Conservation (phyloP, 2,888 invertebrate genomes). For the Arge pagana region DNA sequence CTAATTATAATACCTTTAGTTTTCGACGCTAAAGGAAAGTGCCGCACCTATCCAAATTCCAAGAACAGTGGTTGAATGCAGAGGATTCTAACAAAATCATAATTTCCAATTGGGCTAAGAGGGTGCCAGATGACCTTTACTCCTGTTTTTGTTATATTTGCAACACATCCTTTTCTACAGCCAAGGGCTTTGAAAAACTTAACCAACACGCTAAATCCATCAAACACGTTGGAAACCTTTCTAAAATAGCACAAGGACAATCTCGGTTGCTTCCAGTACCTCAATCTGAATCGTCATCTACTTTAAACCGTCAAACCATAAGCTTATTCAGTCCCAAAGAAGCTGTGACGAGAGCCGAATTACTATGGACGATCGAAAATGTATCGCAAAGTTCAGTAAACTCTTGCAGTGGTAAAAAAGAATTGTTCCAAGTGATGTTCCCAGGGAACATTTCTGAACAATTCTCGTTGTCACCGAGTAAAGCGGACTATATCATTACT, state of each 20-base stretch:
- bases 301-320: constrained; percentile 3
- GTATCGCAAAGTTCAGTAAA: constrained; percentile 14
- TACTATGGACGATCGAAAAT: constrained; percentile 17
- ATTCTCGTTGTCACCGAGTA: constrained; percentile 15
- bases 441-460: constrained; percentile 16
- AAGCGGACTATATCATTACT: constrained; percentile 21
- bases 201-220: constrained; percentile 20
- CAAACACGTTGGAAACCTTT: constrained; percentile 13
- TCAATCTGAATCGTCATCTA: constrained; percentile 15
- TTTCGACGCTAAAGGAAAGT: no score
- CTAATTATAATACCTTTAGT: neutral
- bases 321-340: constrained; percentile 21
- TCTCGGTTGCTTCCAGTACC: constrained; percentile 14
- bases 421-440: constrained; percentile 6
- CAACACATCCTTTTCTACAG: constrained; percentile 21
- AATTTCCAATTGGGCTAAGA: constrained; percentile 14
- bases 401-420: constrained; percentile 18
- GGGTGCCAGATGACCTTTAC: constrained; percentile 17
- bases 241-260: constrained; percentile 12
- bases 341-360: constrained; percentile 20
- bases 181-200: constrained; percentile 22
- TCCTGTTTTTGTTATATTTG: constrained; percentile 18
- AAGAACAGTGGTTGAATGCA: constrained; percentile 12
- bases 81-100: constrained; percentile 15
- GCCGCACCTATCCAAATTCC: constrained; percentile 18